Conservation (phyloP, 2,797 vertebrate species). For the Sebastes vulpes region DNA sequence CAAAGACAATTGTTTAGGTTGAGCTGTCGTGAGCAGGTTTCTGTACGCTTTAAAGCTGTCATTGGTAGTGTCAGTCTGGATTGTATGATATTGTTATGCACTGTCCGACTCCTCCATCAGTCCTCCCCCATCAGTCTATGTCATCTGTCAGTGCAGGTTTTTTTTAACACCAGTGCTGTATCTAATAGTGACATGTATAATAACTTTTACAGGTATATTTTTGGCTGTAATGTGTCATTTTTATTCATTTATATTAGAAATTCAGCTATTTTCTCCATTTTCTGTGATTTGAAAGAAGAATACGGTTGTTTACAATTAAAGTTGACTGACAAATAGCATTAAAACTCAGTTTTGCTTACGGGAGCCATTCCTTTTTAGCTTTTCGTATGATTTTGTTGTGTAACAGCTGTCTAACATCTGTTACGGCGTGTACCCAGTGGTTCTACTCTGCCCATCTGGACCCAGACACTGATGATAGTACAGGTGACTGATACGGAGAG, state of each 20-base stretch:
- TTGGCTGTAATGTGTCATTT: neutral
- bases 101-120: neutral
- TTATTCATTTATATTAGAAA: neutral
- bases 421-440: neutral
- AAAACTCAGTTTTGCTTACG: neutral
- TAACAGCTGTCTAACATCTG: conserved; percentile 44
- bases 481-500: conserved; percentile 15
- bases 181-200: neutral
- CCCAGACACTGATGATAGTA: neutral
- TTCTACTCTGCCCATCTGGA: conserved; percentile 9
- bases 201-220: neutral
- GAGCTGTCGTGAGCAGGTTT: neutral
- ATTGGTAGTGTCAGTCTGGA: neutral
- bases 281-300: neutral
- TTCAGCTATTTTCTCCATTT: neutral
- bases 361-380: neutral
- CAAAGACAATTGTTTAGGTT: neutral
- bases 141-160: too few relatives aligned
- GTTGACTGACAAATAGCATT: neutral
- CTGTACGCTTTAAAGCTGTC: neutral
- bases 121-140: neutral
- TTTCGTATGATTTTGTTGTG: neutral
- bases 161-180: neutral
- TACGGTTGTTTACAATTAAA: neutral
- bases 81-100: neutral